Percentiles rank a stretch among this genome's conserved stretches.
These are phyloP conservation scores for Hydrolagus colliei DNA, from an alignment of 2,797 vertebrate species.

Conservation along the genomic window DNA sequence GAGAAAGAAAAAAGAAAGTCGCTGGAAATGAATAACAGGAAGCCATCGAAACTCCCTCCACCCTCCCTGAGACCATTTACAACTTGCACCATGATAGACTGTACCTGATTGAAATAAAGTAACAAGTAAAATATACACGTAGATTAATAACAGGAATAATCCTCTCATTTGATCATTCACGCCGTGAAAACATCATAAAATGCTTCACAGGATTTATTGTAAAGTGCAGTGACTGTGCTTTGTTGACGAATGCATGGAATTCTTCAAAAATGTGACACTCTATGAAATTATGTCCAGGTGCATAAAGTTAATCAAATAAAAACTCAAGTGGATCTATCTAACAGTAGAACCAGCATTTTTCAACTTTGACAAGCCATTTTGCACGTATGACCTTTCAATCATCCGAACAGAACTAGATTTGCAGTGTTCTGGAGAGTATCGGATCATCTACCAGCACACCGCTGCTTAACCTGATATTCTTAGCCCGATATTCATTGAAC, in stretches of 20 bases:
- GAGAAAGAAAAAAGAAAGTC: no score
- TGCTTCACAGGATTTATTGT: no score
- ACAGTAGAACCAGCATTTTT: not conserved
- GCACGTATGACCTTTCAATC: not conserved
- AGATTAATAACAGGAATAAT: no score
- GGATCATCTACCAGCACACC: not conserved
- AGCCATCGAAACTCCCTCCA: no score
- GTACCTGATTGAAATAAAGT: no score
- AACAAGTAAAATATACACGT: no score
- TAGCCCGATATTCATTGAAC: not conserved
- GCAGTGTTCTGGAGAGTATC: not conserved
- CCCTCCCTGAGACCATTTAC: no score
- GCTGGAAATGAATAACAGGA: no score
- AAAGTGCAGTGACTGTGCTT: no score
- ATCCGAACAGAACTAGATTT: not conserved
- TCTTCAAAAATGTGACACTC: not conserved
- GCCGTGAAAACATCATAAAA: no score
- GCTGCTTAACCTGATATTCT: not conserved
- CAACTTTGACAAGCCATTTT: not conserved
- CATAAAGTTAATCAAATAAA: conserved; percentile 3
- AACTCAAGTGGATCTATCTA: not conserved
- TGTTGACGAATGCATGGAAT: not conserved
- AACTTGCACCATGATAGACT: no score
- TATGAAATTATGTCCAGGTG: not conserved
- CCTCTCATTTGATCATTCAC: no score